These are phyloP conservation scores for Pollenia amentaria DNA, from an alignment of 2,888 invertebrate genomes.

Conservation along the genomic window DNA sequence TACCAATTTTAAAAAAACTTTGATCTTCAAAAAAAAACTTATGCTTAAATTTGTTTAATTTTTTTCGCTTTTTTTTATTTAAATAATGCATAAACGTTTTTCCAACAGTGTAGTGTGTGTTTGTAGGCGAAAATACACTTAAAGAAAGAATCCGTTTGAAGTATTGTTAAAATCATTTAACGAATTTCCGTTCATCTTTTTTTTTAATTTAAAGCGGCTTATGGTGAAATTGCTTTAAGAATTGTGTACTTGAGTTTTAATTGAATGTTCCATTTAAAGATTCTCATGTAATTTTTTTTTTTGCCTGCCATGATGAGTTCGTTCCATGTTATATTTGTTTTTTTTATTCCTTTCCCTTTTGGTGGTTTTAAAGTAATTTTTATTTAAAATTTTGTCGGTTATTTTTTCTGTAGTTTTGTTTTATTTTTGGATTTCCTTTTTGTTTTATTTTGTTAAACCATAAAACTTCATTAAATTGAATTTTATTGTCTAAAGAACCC, in stretches of 20 bases:
- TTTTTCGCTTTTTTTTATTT: too few relatives aligned
- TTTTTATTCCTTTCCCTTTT: conserved; percentile 16
- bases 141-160: conserved; percentile 8
- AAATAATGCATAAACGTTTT: too few relatives aligned
- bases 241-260: conserved; percentile 29
- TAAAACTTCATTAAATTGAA: conserved; percentile 38
- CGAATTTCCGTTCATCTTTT: conserved; percentile 44
- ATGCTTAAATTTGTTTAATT: too few relatives aligned
- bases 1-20: too few relatives aligned
- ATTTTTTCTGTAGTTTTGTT: conserved; percentile 23
- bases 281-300: conserved; percentile 33
- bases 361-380: conserved; percentile 14
- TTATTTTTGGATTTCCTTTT: conserved; percentile 54
- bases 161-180: conserved; percentile 41
- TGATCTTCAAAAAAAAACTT: too few relatives aligned
- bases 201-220: conserved; percentile 42
- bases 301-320: conserved; percentile 9
- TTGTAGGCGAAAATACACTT: conserved; percentile 8
- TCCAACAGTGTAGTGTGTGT: not conserved
- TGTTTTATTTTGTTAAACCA: conserved; percentile 12
- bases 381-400: conserved; percentile 46
- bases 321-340: not conserved
- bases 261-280: conserved; percentile 52
- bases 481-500: conserved; percentile 28
- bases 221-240: conserved; percentile 38